These are phyloP conservation scores for Phrixothrix hirtus DNA, from an alignment of 2,888 invertebrate genomes.

Conservation along the genomic window DNA sequence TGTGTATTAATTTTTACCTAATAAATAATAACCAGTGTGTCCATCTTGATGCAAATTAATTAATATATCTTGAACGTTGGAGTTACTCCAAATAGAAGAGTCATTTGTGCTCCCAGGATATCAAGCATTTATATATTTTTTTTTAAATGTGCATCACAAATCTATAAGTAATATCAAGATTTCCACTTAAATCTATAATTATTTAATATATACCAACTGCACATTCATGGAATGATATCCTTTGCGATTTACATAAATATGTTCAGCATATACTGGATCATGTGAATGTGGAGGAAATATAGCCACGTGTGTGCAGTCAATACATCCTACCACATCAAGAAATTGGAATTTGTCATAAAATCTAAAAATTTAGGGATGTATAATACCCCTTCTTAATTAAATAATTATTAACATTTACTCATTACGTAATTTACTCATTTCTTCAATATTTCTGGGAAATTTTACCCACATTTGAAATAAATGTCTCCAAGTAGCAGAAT, in stretches of 20 bases:
- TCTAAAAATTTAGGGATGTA: background rate
- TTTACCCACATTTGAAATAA: no score
- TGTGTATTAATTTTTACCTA: conserved; percentile 5
- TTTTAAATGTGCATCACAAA: conserved; percentile 17
- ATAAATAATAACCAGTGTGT: conserved; percentile 10
- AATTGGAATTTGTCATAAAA: background rate
- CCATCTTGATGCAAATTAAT: conserved; percentile 16
- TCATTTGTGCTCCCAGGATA: conserved; percentile 36
- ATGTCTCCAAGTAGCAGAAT: no score
- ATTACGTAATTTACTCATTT: background rate
- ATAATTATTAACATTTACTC: background rate
- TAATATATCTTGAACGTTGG: conserved; percentile 22
- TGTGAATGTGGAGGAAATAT: background rate
- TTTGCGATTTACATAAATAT: background rate
- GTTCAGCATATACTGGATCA: background rate
- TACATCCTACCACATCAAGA: background rate
- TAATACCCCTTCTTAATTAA: background rate
- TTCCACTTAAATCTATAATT: background rate
- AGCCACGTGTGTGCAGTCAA: background rate
- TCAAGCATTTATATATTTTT: conserved; percentile 32
- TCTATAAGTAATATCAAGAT: background rate
- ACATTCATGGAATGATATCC: background rate
- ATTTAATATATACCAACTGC: background rate
- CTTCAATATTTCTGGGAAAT: background rate
- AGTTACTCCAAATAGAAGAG: conserved; percentile 33